Base-by-base conservation (phyloP, 2,797 vertebrate genomes). In the Trachurus trachurus region DNA sequence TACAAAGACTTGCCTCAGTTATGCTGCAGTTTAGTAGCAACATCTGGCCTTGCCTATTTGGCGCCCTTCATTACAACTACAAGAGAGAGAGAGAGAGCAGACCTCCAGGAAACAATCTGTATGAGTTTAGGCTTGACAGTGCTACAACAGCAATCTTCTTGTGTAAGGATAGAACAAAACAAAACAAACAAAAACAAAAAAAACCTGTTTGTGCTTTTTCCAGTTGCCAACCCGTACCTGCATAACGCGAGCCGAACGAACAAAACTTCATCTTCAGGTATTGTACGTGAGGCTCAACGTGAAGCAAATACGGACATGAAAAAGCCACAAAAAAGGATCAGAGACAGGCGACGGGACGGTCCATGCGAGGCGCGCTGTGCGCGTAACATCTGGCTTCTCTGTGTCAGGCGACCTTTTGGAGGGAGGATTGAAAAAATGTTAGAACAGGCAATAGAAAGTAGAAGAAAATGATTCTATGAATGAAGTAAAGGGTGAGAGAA, bases 241-340 rank as follows among this genome's bases (percentile, higher is more conserved):
- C 98, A 86, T 99, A 99, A 99, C 98, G 98, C 98, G 98, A 99
- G 98, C 98, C 98, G 98, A 99, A 99, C 98, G 98, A 99, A 99
- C 98, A 99, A 99, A 99, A 99, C 98, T 92, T 96, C 95, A 94
- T 96, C 96, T 96, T 96, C 96, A 98, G 96, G 98, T 98, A 96
- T 99, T 99, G 98, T 97, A 95, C 98, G 98, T 96, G 97, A 96
- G 98, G 98, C 98, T 99, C 98, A 97, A 97, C 98, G 98, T 98
- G 91, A 97, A 94, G 94, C 96, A 95, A 95, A 95, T 94, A 96
- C 96, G 92, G 96, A 95, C 81, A 87, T 84, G 60, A 47, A 69
- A 86, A 86, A 83, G 84, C 75, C 82, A 85, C 81, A 54, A 63
- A 71, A 17, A 17, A 15, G 0, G 19, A 37, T 22, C 59, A 17